A percentile compares a stretch with the other conserved stretches of the same genome.
phyloP scores from a whole-genome alignment of 2,888 invertebrate genomes.

The Volucella zonaria region DNA sequence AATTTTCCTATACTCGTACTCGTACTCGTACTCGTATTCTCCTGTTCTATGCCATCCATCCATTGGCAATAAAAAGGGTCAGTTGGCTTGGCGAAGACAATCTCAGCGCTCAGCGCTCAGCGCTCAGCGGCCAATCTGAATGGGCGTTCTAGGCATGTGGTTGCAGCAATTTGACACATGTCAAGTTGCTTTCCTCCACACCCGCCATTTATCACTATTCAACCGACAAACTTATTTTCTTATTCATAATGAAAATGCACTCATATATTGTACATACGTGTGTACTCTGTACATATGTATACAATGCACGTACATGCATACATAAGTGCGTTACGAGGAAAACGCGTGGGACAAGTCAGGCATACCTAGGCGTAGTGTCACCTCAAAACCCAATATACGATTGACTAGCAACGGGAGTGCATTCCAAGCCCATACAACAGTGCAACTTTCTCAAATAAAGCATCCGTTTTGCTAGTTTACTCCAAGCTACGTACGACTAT shows the following conservation, averaged over 20 bases:
- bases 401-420: slow-evolving; percentile 19
- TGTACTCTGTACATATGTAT: too few relatives aligned
- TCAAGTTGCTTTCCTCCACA: slow-evolving; percentile 44
- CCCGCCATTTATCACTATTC: slow-evolving; percentile 46
- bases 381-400: slow-evolving; percentile 46
- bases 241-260: slow-evolving; percentile 45
- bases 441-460: slow-evolving; percentile 33
- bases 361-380: slow-evolving; percentile 51
- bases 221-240: slow-evolving; percentile 10
- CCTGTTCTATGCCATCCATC: slow-evolving; percentile 45
- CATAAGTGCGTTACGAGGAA: slow-evolving; percentile 36
- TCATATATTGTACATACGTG: neutral
- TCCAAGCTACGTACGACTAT: neutral
- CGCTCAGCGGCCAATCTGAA: slow-evolving; percentile 47
- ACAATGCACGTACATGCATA: too few relatives aligned
- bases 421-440: slow-evolving; percentile 37
- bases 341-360: slow-evolving; percentile 62
- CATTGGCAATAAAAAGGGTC: slow-evolving; percentile 49
- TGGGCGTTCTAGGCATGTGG: slow-evolving; percentile 62
- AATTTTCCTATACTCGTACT: slow-evolving; percentile 40
- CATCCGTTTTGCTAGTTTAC: neutral
- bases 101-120: slow-evolving; percentile 31
- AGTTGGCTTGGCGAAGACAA: slow-evolving; percentile 49
- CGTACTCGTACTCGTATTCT: slow-evolving; percentile 16
- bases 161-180: slow-evolving; percentile 62